Evolutionary conservation across 1,140 invertebrate species (phyloP), one percentile per base, ranked within the genome.

Genomic region (Maconellicoccus hirsutus): DNA sequence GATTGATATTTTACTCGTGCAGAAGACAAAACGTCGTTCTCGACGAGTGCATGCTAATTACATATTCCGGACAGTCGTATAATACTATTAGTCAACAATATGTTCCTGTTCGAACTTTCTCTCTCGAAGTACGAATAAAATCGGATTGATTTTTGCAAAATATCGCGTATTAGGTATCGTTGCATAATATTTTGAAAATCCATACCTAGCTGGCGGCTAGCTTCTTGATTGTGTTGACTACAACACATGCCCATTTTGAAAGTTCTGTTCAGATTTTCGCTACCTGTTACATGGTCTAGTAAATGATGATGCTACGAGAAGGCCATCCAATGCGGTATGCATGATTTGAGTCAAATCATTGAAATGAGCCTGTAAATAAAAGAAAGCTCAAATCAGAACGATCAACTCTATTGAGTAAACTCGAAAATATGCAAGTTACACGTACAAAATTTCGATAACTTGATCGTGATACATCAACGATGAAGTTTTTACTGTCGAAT

Each of bases 221-320:
- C 42, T 27, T 77, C 76, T 59, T 73, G 72, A 23, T 72, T 73
- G 70, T 76, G 75, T 59, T 75, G 73, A 74, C 77, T 77, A 59
- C 77, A 77, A 70, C 77, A 77, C 73, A 75, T 76, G 23, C 77
- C 77, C 77, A 77, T 77, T 66, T 74, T 77, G 59, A 10, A 1
- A 42, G 4, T 26, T 66, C 10, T 1, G 16, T 66, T 66, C 2
- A 6, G 22, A 8, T 66, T 66, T 23, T 22, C 10, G 61, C 61
- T 66, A 66, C 61, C 61, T 66, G 61, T 66, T 66, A 66, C 61
- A 66, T 66, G 2, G 42, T 19, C n/a, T 12, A 33, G 12, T 33
- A 3, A 12, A 33, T 6, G 29, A 33, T 33, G 29, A 12, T 12
- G 12, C 12, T 33, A 6, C 12, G 4, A 33, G 12, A 33, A 12